phyloP scores from a whole-genome alignment of 2,797 vertebrate species.

The Streptopelia turtur region DNA sequence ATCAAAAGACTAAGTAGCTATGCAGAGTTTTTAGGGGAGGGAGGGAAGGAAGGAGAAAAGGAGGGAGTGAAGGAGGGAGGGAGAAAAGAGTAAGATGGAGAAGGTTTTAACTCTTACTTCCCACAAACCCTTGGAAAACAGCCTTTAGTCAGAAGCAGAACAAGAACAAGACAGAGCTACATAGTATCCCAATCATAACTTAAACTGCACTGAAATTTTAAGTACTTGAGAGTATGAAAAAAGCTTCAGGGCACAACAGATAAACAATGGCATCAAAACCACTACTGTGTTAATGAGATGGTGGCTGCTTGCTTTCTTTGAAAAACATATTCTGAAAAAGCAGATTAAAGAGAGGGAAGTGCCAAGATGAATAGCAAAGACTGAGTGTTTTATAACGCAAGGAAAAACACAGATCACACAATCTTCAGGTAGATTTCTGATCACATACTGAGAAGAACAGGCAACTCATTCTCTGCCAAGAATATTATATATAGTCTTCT shows the following conservation, averaged over 20 bases:
- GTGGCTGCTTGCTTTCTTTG: not conserved
- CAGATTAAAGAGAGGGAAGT: not conserved
- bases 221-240: constrained; percentile 11
- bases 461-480: not conserved
- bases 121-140: constrained; percentile 45
- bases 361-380: not conserved
- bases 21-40: not conserved
- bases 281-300: constrained; percentile 8
- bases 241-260: not conserved
- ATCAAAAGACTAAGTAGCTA: not conserved
- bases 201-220: constrained; percentile 14
- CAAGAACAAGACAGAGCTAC: constrained; percentile 17
- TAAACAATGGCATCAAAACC: constrained; percentile 45
- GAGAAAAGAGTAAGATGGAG: not conserved
- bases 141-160: constrained; percentile 22
- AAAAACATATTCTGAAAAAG: not conserved
- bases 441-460: not conserved
- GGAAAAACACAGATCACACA: not conserved
- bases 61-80: not conserved
- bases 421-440: not conserved
- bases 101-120: constrained; percentile 13
- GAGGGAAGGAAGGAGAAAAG: too few species aligned
- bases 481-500: not conserved
- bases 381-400: not conserved
- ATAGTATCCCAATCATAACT: constrained; percentile 4